These are phyloP conservation scores for Rhinopithecus roxellana DNA, from an alignment of 2,113 vertebrate genomes.

Conservation along the genomic window DNA sequence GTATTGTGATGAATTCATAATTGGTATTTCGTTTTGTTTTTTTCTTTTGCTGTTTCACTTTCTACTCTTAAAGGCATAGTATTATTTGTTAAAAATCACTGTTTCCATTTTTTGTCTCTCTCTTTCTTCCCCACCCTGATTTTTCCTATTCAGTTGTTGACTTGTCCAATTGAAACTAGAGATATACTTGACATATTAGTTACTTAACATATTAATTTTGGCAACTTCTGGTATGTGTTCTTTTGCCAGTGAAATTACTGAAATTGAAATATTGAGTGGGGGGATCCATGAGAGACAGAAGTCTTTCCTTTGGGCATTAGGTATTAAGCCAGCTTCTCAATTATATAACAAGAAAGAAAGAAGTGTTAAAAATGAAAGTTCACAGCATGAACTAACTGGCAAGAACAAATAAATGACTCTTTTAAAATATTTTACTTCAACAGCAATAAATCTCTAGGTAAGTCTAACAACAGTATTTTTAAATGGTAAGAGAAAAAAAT, in stretches of 20 bases:
- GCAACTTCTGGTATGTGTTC: conserved; percentile 30
- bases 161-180: conserved; percentile 42
- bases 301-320: background rate
- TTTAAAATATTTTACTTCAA: conserved; percentile 16
- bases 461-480: background rate
- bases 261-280: conserved; percentile 28
- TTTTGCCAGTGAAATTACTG: conserved; percentile 55
- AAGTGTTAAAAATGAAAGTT: conserved; percentile 42
- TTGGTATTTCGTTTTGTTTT: background rate
- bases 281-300: background rate
- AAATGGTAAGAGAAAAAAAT: conserved; percentile 30
- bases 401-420: conserved; percentile 22
- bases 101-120: conserved; percentile 44
- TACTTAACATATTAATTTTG: conserved; percentile 58
- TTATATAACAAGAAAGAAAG: background rate
- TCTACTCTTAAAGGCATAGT: background rate
- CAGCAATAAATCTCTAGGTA: conserved; percentile 10
- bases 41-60: background rate
- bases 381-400: background rate
- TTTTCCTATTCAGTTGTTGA: conserved; percentile 33
- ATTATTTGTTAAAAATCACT: background rate
- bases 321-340: conserved; percentile 12
- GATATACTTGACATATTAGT: conserved; percentile 37
- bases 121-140: background rate
- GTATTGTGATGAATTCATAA: background rate